Evolutionary conservation across 2,113 vertebrate species (phyloP).

Genomic region (Scartelaos histophorus): DNA sequence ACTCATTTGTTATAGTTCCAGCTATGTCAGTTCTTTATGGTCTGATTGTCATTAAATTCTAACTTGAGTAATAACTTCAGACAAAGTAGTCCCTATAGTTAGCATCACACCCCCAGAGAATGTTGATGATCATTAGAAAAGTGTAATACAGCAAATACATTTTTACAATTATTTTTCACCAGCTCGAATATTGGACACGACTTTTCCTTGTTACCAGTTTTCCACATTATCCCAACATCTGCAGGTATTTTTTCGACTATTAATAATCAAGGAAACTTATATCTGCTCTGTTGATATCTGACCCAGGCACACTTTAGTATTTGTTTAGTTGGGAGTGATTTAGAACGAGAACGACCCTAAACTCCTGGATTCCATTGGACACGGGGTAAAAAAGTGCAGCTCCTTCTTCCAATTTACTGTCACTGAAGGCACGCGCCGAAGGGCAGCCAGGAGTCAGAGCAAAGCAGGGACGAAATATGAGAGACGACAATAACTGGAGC

Average conservation of each 20-base stretch:
- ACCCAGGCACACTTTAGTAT: background rate
- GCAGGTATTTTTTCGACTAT: background rate
- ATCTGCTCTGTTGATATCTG: background rate
- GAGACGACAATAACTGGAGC: background rate
- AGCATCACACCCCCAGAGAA: too few species aligned
- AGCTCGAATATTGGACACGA: too few species aligned
- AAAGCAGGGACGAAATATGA: conserved; percentile 22
- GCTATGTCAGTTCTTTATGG: too few species aligned
- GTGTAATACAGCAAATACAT: too few species aligned
- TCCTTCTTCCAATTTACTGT: conserved; percentile 49
- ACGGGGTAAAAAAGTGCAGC: conserved; percentile 37
- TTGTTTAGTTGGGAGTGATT: background rate
- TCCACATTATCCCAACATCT: too few species aligned
- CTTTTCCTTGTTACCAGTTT: too few species aligned
- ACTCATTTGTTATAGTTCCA: too few species aligned
- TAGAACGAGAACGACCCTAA: conserved; percentile 22
- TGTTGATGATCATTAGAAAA: too few species aligned
- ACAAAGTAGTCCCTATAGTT: too few species aligned
- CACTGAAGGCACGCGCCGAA: conserved; percentile 34
- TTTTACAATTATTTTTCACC: too few species aligned
- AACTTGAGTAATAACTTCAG: too few species aligned
- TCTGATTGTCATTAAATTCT: too few species aligned
- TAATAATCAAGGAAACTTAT: background rate
- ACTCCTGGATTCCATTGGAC: conserved; percentile 64
- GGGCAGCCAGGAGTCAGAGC: conserved; percentile 60